Conservation (phyloP, 1,140 invertebrate genomes). For the Cydia fagiglandana region DNA sequence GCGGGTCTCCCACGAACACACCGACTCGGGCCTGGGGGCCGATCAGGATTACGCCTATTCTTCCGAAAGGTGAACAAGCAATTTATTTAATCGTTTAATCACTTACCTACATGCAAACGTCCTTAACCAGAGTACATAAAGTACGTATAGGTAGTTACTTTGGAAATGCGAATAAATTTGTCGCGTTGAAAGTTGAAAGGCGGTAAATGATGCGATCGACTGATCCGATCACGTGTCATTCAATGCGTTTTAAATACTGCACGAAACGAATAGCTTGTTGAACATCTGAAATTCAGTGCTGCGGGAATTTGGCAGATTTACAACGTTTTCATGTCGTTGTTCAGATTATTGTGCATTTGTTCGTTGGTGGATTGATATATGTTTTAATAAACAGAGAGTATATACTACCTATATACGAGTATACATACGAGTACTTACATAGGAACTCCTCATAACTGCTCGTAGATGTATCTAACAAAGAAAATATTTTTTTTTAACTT, state of each 20-base stretch:
- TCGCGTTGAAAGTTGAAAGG: background rate
- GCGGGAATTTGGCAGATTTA: slow-evolving; percentile 7
- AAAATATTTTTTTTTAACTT: too few relatives aligned
- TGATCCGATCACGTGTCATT: slow-evolving; percentile 22
- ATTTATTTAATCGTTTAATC: slow-evolving; percentile 26
- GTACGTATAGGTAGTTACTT: background rate
- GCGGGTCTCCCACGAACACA: slow-evolving; percentile 83
- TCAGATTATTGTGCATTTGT: background rate
- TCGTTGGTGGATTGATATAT: background rate
- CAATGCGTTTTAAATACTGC: slow-evolving; percentile 23
- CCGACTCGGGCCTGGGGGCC: slow-evolving; percentile 84
- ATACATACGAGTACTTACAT: too few relatives aligned
- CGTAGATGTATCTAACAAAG: too few relatives aligned
- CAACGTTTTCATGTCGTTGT: background rate
- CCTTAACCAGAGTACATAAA: background rate
- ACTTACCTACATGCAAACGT: background rate
- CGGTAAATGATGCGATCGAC: slow-evolving; percentile 8
- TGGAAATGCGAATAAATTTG: background rate
- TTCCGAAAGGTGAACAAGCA: slow-evolving; percentile 78
- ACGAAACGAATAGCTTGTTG: slow-evolving; percentile 6
- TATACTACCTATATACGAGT: too few relatives aligned
- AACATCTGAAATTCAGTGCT: slow-evolving; percentile 1
- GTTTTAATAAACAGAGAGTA: too few relatives aligned
- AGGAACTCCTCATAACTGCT: too few relatives aligned
- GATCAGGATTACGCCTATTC: slow-evolving; percentile 84